Conservation (phyloP, 2,888 invertebrate species). For the Amphipyra tragopoginis region DNA sequence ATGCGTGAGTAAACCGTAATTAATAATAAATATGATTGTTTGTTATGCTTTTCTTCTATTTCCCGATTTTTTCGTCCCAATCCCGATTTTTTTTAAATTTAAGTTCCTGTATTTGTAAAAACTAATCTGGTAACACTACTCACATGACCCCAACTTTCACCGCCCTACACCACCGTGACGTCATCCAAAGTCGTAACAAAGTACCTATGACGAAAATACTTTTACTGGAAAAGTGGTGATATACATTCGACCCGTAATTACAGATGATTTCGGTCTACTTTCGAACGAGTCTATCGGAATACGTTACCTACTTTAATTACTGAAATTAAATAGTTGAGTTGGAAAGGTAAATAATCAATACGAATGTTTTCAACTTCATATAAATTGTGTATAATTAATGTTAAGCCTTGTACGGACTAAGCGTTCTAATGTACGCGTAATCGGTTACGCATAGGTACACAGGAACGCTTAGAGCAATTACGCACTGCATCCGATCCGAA, state of each 20-base stretch:
- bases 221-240: conserved; percentile 19
- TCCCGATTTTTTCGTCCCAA: too few species aligned
- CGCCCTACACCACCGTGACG: conserved; percentile 31
- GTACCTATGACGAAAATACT: conserved; percentile 39
- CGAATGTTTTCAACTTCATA: background rate
- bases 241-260: conserved; percentile 14
- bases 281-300: conserved; percentile 15
- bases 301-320: conserved; percentile 24
- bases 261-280: conserved; percentile 37
- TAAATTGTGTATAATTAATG: background rate
- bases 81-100: too few species aligned
- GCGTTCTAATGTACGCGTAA: too few species aligned
- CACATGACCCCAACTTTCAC: conserved; percentile 27
- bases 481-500: too few species aligned
- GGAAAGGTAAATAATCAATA: conserved; percentile 9
- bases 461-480: too few species aligned
- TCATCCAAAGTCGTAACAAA: conserved; percentile 30
- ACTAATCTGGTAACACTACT: too few species aligned
- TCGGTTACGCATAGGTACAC: too few species aligned
- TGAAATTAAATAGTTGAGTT: conserved; percentile 11
- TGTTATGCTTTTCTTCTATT: too few species aligned
- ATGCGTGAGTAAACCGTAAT: too few species aligned
- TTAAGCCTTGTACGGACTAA: too few species aligned
- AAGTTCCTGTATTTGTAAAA: too few species aligned
- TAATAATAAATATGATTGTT: too few species aligned